Evolutionary conservation across 2,113 vertebrate species (phyloP).

Genomic region (Lagopus muta): DNA sequence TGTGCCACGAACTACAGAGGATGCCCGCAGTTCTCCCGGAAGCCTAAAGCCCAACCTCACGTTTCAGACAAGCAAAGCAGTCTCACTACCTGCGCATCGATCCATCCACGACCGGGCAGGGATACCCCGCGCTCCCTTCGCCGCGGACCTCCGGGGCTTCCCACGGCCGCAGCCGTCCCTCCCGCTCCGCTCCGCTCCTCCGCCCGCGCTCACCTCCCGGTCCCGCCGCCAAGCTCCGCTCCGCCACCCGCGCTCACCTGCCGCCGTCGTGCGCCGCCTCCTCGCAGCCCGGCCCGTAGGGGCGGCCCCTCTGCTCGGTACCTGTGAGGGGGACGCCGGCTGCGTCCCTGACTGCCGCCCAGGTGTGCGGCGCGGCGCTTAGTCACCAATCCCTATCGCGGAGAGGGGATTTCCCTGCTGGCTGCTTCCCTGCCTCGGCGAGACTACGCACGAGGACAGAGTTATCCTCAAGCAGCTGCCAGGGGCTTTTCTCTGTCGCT

Average conservation of each 20-base stretch:
- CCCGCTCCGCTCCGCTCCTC: not conserved
- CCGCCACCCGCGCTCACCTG: not conserved
- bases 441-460: accelerated
- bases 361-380: not conserved
- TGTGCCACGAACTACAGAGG: too few species aligned
- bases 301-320: not conserved
- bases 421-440: not conserved
- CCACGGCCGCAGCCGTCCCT: too few species aligned
- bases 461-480: not conserved
- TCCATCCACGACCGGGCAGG: not conserved
- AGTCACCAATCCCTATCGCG: not conserved
- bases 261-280: not conserved
- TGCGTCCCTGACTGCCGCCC: not conserved
- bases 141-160: too few species aligned
- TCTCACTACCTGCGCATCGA: accelerated
- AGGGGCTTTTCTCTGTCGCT: accelerated
- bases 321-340: not conserved
- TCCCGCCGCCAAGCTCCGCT: not conserved
- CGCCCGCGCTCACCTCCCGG: not conserved
- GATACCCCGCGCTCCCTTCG: not conserved
- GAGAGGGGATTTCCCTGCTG: not conserved
- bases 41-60: accelerated
- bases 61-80: accelerated
- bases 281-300: not conserved
- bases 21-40: not conserved